phyloP scores from a whole-genome alignment of 2,113 vertebrate genomes.

The Bungarus multicinctus region DNA sequence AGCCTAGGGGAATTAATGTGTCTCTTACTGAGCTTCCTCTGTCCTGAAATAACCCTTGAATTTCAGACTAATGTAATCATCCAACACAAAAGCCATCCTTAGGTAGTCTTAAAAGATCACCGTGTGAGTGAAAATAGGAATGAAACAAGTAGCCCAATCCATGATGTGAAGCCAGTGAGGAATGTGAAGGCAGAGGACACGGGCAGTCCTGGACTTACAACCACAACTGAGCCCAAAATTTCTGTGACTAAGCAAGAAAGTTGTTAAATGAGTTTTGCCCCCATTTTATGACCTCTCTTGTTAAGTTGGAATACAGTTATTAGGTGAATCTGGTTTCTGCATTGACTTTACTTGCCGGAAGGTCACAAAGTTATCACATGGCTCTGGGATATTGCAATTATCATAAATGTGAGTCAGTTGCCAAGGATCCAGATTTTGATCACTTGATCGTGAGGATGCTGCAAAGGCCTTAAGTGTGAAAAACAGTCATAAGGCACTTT shows the following conservation, averaged over 20 bases:
- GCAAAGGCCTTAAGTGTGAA: not conserved
- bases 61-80: not conserved
- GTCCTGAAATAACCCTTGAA: not conserved
- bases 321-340: not conserved
- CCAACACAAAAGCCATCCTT: not conserved
- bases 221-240: not conserved
- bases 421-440: not conserved
- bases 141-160: not conserved
- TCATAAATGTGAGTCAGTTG: not conserved
- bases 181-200: not conserved
- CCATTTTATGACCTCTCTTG: not conserved
- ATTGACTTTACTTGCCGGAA: not conserved
- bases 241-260: not conserved
- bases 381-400: not conserved
- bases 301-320: not conserved
- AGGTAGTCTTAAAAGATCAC: not conserved
- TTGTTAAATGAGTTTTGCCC: not conserved
- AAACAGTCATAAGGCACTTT: not conserved
- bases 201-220: not conserved
- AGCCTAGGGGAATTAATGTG: conserved; percentile 28
- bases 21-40: not conserved
- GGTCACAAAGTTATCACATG: not conserved
- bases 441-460: not conserved
- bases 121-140: not conserved
- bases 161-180: not conserved